phyloP scores from a whole-genome alignment of 1,140 invertebrate species.

The Leptinotarsa defecta region DNA sequence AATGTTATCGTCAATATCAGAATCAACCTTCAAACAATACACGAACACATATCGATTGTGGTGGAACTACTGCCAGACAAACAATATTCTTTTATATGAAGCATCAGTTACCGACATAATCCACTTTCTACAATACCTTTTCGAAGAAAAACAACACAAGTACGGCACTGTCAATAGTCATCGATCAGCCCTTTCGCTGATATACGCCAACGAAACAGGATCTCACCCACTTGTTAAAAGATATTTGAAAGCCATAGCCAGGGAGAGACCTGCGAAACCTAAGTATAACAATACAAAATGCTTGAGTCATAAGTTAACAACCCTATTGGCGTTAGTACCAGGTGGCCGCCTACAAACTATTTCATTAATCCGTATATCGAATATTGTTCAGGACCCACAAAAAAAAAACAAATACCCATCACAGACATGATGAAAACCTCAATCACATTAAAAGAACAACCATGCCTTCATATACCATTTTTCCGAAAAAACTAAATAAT shows the following conservation, averaged over 20 bases:
- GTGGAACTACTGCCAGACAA: conserved; percentile 7
- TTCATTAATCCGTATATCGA: not conserved
- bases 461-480: not conserved
- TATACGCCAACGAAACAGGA: not conserved
- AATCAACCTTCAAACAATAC: conserved; percentile 9
- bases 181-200: conserved; percentile 4
- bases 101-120: too few relatives aligned
- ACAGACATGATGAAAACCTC: conserved; percentile 10
- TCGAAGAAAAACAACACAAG: not conserved
- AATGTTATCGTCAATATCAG: not conserved
- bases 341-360: not conserved
- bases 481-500: not conserved
- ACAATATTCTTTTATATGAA: not conserved
- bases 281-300: not conserved
- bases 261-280: not conserved
- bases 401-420: not conserved
- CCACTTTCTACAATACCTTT: not conserved
- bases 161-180: conserved; percentile 7
- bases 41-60: not conserved
- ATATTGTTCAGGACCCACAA: not conserved
- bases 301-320: too few relatives aligned
- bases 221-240: not conserved
- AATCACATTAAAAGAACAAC: not conserved
- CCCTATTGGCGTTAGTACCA: not conserved
- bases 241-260: not conserved